Percentiles rank a stretch among this genome's conserved stretches.
phyloP scores from a whole-genome alignment of 2,797 vertebrate species.

The Bufotes viridis region DNA sequence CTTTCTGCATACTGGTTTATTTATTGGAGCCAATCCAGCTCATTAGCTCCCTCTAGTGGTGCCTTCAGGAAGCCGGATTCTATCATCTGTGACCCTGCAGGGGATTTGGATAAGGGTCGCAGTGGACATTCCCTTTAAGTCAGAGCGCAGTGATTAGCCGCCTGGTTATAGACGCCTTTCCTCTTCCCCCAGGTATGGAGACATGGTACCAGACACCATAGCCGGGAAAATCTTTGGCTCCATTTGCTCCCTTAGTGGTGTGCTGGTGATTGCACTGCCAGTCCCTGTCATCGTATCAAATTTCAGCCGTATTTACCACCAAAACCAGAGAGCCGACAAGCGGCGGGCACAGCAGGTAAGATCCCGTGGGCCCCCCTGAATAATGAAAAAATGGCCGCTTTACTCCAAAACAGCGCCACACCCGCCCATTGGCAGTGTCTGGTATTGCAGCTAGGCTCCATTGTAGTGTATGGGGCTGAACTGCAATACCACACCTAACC shows the following conservation, averaged over 20 bases:
- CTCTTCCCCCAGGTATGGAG: conserved; percentile 81
- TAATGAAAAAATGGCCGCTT: no score
- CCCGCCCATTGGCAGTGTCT: no score
- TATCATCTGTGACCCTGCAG: neutral
- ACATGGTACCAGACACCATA: conserved; percentile 91
- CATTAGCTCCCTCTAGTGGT: neutral
- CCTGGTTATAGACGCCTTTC: neutral
- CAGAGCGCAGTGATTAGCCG: neutral
- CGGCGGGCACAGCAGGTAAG: conserved; percentile 73
- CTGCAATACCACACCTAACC: no score
- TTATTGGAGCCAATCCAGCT: no score
- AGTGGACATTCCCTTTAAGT: neutral
- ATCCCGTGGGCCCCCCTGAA: neutral
- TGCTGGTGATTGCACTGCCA: conserved; percentile 88
- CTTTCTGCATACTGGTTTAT: neutral
- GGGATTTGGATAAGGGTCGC: no score
- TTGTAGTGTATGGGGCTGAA: neutral
- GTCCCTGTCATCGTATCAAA: conserved; percentile 92
- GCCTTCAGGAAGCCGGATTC: neutral
- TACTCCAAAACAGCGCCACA: no score
- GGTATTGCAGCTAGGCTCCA: no score
- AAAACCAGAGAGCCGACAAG: conserved; percentile 88
- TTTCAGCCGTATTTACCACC: conserved; percentile 93
- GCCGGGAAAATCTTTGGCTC: conserved; percentile 93
- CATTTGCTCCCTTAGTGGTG: conserved; percentile 90